phyloP scores from a whole-genome alignment of 2,888 invertebrate species.

The Autographa pulchrina region DNA sequence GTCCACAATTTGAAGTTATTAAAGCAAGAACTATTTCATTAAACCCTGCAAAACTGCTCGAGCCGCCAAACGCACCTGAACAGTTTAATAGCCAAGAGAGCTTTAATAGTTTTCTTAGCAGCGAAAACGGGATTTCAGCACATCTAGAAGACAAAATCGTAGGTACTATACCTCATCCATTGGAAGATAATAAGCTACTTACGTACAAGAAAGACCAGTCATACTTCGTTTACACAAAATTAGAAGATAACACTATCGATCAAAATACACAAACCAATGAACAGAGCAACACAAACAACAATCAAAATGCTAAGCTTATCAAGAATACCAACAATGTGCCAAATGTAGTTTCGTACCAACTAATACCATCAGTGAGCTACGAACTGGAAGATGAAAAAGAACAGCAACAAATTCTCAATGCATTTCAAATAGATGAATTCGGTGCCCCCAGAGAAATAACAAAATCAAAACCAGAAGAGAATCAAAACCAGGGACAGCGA shows the following conservation, averaged over 20 bases:
- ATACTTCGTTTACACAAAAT: slow-evolving; percentile 79
- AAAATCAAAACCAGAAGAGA: slow-evolving; percentile 57
- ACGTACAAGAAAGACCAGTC: slow-evolving; percentile 84
- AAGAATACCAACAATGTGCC: slow-evolving; percentile 31
- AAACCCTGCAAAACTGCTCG: slow-evolving; percentile 69
- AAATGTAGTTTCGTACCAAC: slow-evolving; percentile 70
- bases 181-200: slow-evolving; percentile 78
- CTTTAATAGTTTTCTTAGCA: slow-evolving; percentile 70
- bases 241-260: slow-evolving; percentile 65
- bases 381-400: slow-evolving; percentile 79
- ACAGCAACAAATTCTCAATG: slow-evolving; percentile 75
- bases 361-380: slow-evolving; percentile 81
- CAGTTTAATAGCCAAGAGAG: slow-evolving; percentile 71
- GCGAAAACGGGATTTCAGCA: slow-evolving; percentile 79
- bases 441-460: slow-evolving; percentile 70
- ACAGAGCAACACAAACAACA: slow-evolving; percentile 45
- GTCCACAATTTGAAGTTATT: slow-evolving; percentile 71
- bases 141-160: slow-evolving; percentile 82
- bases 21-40: slow-evolving; percentile 71
- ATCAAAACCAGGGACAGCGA: slow-evolving; percentile 59
- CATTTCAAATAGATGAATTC: slow-evolving; percentile 77
- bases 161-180: slow-evolving; percentile 82
- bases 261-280: slow-evolving; percentile 57
- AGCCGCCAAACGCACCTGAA: slow-evolving; percentile 63
- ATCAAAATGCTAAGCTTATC: slow-evolving; percentile 41